Base-by-base conservation (phyloP, 2,888 invertebrate species). In the Apodemia mormo region DNA sequence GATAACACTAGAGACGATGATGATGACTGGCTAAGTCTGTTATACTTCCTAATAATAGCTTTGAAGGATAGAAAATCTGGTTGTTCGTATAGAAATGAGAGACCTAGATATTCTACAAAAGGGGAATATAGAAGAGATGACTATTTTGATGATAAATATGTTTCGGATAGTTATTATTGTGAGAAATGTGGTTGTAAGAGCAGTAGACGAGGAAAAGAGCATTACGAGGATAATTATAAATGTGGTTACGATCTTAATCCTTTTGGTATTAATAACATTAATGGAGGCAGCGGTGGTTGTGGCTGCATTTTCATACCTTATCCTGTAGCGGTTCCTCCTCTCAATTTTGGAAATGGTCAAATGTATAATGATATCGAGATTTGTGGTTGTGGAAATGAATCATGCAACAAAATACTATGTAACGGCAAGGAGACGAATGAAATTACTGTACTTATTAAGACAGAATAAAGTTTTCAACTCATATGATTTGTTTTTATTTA, bases 11-110 rank as follows among this genome's bases (percentile, higher is more conserved):
- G 64, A 64, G 77, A 83, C 12, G 80, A 81, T 58, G 77, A 81
- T 69, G 78, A 81, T 71, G 71, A 77, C 45, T 79, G 73, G 70
- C 71, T 78, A n/a, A 70, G 79, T 66, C 76, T 85, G 40, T 75
- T 89, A 14, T 88, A 83, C 67, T 82, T 81, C 68, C 77, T 90
- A 2, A 76, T 90, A 56, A 80, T 87, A 56, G 83, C 87, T 1
- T 70, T 86, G 76, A 84, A 74, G 33, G 85, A 84, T 58, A 80
- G 78, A 66, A 64, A 64, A 64, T 68, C 52, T 22, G 64, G 66
- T 1, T 66, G 66, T 30, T 49, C 49, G 6, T 30, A 66, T 45
- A 49, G 14, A 49, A 49, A 22, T 30, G 49, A 66, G 76, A 43
- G 66, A 45, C 7, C 30, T 29, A 22, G 66, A 76, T 71, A 71